Percentiles rank a stretch among this genome's conserved stretches.
phyloP scores from a whole-genome alignment of 2,113 vertebrate species.

The Misgurnus anguillicaudatus region DNA sequence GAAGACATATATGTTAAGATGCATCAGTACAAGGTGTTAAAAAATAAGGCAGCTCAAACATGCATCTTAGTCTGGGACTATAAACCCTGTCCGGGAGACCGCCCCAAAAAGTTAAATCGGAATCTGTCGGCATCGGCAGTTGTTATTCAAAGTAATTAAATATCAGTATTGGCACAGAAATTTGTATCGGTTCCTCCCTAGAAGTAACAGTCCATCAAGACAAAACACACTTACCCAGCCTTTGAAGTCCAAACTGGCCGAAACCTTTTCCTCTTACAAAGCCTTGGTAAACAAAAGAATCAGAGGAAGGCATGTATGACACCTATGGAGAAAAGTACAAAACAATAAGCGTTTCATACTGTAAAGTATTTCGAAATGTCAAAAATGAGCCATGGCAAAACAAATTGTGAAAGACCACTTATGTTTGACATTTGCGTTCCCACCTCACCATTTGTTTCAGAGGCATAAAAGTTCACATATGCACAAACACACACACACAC shows the following conservation, averaged over 20 bases:
- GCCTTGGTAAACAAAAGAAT: conserved; percentile 96
- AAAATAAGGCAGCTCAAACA: too few species aligned
- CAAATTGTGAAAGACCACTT: conserved; percentile 64
- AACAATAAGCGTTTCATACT: conserved; percentile 62
- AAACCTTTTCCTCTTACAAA: conserved; percentile 96
- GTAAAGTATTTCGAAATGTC: conserved; percentile 71
- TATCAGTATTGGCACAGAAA: too few species aligned
- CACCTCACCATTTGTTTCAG: conserved; percentile 51
- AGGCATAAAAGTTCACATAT: conserved; percentile 42
- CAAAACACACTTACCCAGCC: conserved; percentile 81
- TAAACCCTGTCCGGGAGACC: too few species aligned
- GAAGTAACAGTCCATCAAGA: not conserved
- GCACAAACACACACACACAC: not conserved
- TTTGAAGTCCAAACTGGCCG: conserved; percentile 96
- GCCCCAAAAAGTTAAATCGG: too few species aligned
- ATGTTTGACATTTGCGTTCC: conserved; percentile 68
- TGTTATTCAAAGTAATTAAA: too few species aligned
- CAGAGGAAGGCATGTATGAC: conserved; percentile 88
- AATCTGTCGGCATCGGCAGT: too few species aligned
- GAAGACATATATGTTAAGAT: too few species aligned
- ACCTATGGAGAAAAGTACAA: conserved; percentile 76
- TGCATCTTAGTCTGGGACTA: too few species aligned
- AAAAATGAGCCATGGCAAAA: conserved; percentile 58
- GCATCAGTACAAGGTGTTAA: too few species aligned
- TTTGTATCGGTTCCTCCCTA: too few species aligned